These are phyloP conservation scores for Macroramphosus scolopax DNA, from an alignment of 2,797 vertebrate genomes.

Conservation along the genomic window DNA sequence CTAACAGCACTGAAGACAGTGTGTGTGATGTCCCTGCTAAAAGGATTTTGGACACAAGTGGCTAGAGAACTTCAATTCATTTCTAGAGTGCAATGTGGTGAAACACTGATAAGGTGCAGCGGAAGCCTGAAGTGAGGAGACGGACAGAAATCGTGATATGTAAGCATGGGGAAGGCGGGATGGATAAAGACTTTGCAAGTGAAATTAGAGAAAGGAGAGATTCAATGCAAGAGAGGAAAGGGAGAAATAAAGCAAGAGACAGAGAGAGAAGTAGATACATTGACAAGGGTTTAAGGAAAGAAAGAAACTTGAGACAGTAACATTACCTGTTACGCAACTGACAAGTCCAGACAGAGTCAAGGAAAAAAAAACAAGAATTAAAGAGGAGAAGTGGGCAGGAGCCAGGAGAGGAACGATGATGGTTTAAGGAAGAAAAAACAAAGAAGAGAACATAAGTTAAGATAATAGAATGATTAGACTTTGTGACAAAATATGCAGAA, in stretches of 20 bases:
- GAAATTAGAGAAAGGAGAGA: conserved; percentile 26
- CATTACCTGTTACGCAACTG: conserved; percentile 82
- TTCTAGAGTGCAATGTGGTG: conserved; percentile 33
- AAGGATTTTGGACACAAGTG: conserved; percentile 17
- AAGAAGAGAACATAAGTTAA: conserved; percentile 66
- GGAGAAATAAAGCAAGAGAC: conserved; percentile 1
- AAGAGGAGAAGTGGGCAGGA: conserved; percentile 59
- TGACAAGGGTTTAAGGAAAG: conserved; percentile 31
- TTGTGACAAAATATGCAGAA: conserved; percentile 44
- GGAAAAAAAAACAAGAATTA: conserved; percentile 43
- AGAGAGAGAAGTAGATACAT: conserved; percentile 29
- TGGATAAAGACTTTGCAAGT: conserved; percentile 4
- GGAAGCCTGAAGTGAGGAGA: conserved; percentile 27
- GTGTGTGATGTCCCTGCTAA: conserved; percentile 4
- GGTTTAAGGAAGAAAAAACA: conserved; percentile 47
- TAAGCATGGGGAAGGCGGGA: conserved; percentile 1
- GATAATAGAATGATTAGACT: conserved; percentile 54
- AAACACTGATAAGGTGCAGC: conserved; percentile 45
- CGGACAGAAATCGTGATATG: conserved; percentile 31
- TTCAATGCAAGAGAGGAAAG: not conserved
- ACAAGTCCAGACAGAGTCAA: conserved; percentile 81
- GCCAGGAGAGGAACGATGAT: conserved; percentile 56
- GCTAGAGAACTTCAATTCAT: not conserved
- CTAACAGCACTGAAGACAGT: conserved; percentile 8
- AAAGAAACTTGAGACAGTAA: conserved; percentile 65